Evolutionary conservation across 2,888 invertebrate species (phyloP).

Genomic region (Hyposoter didymator): DNA sequence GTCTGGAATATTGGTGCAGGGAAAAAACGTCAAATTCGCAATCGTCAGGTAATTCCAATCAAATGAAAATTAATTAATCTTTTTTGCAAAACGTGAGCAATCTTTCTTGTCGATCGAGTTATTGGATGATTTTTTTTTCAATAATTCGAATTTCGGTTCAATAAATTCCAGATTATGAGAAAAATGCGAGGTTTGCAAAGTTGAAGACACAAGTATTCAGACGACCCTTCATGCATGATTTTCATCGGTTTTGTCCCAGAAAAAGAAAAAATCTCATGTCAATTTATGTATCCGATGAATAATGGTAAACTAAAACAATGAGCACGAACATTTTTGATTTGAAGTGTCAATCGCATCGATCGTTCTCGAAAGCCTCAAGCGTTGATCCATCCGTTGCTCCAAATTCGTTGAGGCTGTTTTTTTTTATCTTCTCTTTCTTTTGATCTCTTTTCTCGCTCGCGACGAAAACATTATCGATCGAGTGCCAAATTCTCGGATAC

Average conservation of each 20-base stretch:
- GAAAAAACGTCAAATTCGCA: conserved; percentile 68
- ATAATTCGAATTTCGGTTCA: no score
- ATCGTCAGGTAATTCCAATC: conserved; percentile 61
- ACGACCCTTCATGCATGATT: background rate
- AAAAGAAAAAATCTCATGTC: background rate
- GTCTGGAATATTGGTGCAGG: conserved; percentile 68
- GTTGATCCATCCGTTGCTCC: conserved; percentile 46
- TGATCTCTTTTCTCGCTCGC: conserved; percentile 2
- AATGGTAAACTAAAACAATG: background rate
- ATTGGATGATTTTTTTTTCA: no score
- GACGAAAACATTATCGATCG: conserved; percentile 53
- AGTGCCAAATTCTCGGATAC: conserved; percentile 57
- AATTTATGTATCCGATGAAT: background rate
- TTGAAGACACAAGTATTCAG: background rate
- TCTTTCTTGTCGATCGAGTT: no score
- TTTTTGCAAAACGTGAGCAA: no score
- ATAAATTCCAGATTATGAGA: conserved; percentile 47
- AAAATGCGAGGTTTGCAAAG: background rate
- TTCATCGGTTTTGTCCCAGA: background rate
- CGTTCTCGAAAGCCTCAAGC: conserved; percentile 40
- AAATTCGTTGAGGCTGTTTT: conserved; percentile 41
- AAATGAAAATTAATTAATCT: background rate
- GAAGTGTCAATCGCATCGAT: conserved; percentile 30
- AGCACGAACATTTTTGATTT: background rate
- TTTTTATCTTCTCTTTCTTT: background rate